Evolutionary conservation across 2,888 invertebrate genomes (phyloP), one percentile per base, ranked within the genome.

Genomic region (Junonia oenone): DNA sequence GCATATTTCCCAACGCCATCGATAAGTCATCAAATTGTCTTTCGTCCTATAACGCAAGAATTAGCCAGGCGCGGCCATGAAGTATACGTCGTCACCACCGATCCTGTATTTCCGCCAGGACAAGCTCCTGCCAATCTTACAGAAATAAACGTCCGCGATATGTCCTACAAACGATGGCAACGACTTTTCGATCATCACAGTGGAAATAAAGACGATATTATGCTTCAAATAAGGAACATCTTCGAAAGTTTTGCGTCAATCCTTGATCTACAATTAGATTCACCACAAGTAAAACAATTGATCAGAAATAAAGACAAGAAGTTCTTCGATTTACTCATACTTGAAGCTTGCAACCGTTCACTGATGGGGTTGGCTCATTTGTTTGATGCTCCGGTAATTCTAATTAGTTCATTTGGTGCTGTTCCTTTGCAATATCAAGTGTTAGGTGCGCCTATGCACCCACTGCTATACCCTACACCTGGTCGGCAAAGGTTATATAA

Each of bases 51-150:
- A 0, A 71, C 75, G 15, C 65, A 71, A 22, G 78, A 76, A 29
- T 62, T 89, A 37, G 73, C 71, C 0, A 65, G 59, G 38, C 66
- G 77, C 9, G 87, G 86, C 2, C 86, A 89, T 45, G 68, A 86
- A 43, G 50, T 88, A 0, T 68, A 74, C 0, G 63, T 83, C 0
- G 50, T 82, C 3, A 81, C 85, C 0, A 52, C 85, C 13, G 55
- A 81, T 48, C 81, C 81, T 4, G 63, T 55, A 1, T 71, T 65
- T 17, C 48, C 62, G 0, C 64, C 68, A 17, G 61, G 53, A 8
- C 27, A 43, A 8, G 33, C 47, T 6, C 68, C 67, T 9, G 46
- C 47, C 14, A 83, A 81, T 55, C 63, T 81, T 14, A 77, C 67
- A 9, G 80, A 85, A 66, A 77, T 86, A 4, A 71, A 79, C 40